phyloP scores from a whole-genome alignment of 2,888 invertebrate genomes.

The Coremacera marginata region DNA sequence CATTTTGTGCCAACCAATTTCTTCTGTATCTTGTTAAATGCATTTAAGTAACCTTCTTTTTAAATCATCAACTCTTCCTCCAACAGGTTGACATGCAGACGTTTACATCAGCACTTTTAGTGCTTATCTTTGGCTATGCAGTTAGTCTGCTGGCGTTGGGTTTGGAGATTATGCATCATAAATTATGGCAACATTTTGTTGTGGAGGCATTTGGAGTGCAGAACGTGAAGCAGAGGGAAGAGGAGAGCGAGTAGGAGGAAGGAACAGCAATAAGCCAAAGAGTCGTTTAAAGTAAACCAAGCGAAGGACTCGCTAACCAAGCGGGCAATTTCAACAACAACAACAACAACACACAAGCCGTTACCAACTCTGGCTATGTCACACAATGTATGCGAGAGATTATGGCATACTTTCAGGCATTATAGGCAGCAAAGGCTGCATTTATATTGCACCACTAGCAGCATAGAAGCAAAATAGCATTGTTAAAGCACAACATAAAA shows the following conservation, averaged over 20 bases:
- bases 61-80: not conserved
- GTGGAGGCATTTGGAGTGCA: not conserved
- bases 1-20: not conserved
- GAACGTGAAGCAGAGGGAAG: not conserved
- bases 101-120: constrained; percentile 73
- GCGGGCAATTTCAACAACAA: not conserved
- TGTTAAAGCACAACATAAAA: not conserved
- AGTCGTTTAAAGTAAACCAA: not conserved
- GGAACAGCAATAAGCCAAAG: not conserved
- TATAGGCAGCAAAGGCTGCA: constrained; percentile 1
- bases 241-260: not conserved
- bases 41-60: constrained; percentile 21
- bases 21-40: not conserved
- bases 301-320: not conserved
- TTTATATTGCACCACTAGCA: not conserved
- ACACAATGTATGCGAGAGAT: constrained; percentile 17
- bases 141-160: constrained; percentile 60
- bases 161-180: constrained; percentile 60
- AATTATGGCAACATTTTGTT: constrained; percentile 54
- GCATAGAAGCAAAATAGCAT: not conserved
- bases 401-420: not conserved
- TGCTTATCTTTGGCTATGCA: constrained; percentile 71
- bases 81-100: constrained; percentile 73
- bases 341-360: not conserved
- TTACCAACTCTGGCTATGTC: constrained; percentile 5